Base-by-base conservation (phyloP, 23 tunicate genomes). In the Halocynthia roretzi region DNA sequence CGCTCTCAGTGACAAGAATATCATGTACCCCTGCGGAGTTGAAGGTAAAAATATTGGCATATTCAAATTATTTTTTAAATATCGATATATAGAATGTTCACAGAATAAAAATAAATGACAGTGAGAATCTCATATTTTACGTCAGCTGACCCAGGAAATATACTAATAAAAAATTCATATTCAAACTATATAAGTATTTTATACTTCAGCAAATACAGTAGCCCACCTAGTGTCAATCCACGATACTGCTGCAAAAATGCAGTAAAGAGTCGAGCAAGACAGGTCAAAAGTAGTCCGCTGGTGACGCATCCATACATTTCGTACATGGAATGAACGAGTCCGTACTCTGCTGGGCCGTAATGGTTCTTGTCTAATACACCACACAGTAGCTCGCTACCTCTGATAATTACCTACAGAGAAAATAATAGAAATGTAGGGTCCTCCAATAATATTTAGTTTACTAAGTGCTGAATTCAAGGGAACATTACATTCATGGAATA, bases 351-450 rank as follows among this genome's bases (percentile, higher is more conserved):
- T 12, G 96, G 88, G 7, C 99, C 96, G 57, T 85, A 89, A 53
- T 96, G 99, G 51, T 89, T 87, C 72, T 96, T 96, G 56, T 96
- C 99, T 76, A 89, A 57, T 2, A 85, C 71, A 23, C 99, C 99
- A 71, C 93, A 89, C 14, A 89, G 58, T 53, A 92, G 87, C 54
- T 85, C 85, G 5, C 82, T 84, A 9, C 75, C 66, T 11, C 87
- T 69, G 18, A 92, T 86, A 20, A 92, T 67, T 21, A 92, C 98
- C 98, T 92, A 70, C 23, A 18, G n/a, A 9, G n/a, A 23, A 70
- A 70, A 70, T 70, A 0, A 23, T 9, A 23, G 55, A 70, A 50
- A 11, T 11, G 71, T 67, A 31, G 44, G 44, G 44, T 31, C 44
- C 44, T 31, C 2, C 44, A 31, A 31, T 31, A 31, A 31, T 31